Evolutionary conservation across 2,797 vertebrate species (phyloP), one percentile per base, ranked within the genome.

Genomic region (Podargus strigoides): DNA sequence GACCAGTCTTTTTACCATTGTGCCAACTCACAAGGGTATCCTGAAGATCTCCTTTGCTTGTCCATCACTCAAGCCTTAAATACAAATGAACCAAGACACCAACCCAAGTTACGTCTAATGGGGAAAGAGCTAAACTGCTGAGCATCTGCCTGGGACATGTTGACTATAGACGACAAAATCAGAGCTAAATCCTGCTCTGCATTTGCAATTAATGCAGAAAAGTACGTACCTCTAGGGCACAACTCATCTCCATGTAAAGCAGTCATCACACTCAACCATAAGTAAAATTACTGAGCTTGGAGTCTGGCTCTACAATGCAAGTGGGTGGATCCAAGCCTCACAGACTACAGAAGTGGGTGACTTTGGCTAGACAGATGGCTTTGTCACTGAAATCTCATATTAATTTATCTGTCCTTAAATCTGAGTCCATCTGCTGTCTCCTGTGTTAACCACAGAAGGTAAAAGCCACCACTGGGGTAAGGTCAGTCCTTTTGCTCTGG

Each of bases 341-440:
- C 82, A 89, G 89, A 93, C 91, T 86, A 81, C 91, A 88, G 88
- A 84, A 95, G 95, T 94, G 94, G 91, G 91, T 96, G 94, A 96
- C 94, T 96, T 91, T 94, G 94, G 94, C 89, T 94, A 93, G 94
- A 84, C 82, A 95, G 92, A 92, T 95, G 95, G 91, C 92, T 96
- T 97, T 96, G 94, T 92, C 92, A 86, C 83, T 88, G 91, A 88
- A 87, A 81, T 92, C 85, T 91, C 8, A 0, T 91, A 91, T 66
- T 93, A 82, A 66, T 86, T 90, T 94, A 63, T 63, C 90, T 93
- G 90, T 90, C 95, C 92, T 94, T 85, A 92, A 79, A 7, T 92
- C 67, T 18, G 37, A 86, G 74, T 84, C 88, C 92, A 89, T 96
- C 95, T 96, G 94, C 93, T 59, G 62, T 26, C 85, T 91, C 73